These are phyloP conservation scores for Clarias macrocephalus DNA, from an alignment of 2,113 vertebrate genomes.

Conservation along the genomic window DNA sequence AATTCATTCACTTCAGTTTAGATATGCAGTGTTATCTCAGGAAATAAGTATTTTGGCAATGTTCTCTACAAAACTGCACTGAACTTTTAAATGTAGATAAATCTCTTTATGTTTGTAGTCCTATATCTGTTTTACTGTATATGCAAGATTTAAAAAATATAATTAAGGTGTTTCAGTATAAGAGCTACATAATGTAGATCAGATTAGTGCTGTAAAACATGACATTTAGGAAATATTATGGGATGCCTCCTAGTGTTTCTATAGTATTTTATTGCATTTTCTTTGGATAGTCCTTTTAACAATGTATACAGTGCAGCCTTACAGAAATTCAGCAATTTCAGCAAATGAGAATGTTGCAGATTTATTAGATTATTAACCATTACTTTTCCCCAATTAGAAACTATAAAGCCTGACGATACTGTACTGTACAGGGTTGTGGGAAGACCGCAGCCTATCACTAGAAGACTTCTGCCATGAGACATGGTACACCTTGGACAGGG, in stretches of 20 bases:
- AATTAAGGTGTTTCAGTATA: constrained; percentile 23
- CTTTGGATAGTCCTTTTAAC: neutral
- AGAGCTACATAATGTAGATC: constrained; percentile 6
- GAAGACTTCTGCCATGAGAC: neutral
- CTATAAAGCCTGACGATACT: neutral
- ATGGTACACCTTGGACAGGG: too few relatives aligned
- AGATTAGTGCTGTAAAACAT: constrained; percentile 18
- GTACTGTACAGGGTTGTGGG: too few relatives aligned
- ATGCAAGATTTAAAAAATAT: neutral
- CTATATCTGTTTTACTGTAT: constrained; percentile 6
- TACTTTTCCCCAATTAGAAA: neutral
- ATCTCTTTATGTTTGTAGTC: neutral
- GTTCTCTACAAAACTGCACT: constrained; percentile 2
- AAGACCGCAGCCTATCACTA: too few relatives aligned
- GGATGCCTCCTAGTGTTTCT: neutral
- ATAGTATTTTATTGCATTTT: too few relatives aligned
- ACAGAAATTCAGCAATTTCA: neutral
- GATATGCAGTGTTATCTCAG: constrained; percentile 17
- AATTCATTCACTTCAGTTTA: constrained; percentile 42
- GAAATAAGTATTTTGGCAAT: constrained; percentile 15
- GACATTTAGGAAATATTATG: neutral
- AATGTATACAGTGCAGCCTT: neutral
- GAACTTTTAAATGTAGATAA: constrained; percentile 6
- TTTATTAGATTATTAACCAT: neutral
- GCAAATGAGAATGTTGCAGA: neutral